Conservation (phyloP, 2,888 invertebrate genomes). For the Ochropleura plecta region DNA sequence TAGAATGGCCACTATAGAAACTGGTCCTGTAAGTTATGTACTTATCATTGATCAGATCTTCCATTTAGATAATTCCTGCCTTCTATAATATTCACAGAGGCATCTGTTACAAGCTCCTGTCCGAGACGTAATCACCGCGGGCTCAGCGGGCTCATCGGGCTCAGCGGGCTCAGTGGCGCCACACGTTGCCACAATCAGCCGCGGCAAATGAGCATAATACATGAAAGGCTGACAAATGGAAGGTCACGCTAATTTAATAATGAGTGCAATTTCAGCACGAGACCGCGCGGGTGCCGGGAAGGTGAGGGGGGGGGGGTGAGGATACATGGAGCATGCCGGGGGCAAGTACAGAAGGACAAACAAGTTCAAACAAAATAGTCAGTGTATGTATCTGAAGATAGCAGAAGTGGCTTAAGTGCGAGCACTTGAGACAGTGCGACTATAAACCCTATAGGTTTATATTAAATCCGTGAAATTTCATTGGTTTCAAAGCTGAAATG, state of each 20-base stretch:
- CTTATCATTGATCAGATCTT: not conserved
- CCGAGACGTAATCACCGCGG: constrained; percentile 13
- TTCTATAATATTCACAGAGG: constrained; percentile 14
- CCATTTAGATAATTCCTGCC: not conserved
- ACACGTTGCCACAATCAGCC: constrained; percentile 25
- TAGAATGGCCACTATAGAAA: not conserved
- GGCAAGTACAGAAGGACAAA: constrained; percentile 22
- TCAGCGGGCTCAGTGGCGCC: not conserved
- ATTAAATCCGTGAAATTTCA: too few species aligned
- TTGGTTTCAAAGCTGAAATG: too few species aligned
- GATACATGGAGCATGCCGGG: not conserved
- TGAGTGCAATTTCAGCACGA: constrained; percentile 55
- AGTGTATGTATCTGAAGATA: not conserved
- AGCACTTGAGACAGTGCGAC: too few species aligned
- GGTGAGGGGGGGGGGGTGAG: not conserved
- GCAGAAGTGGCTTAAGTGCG: too few species aligned
- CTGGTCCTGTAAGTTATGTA: not conserved
- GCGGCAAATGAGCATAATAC: constrained; percentile 40
- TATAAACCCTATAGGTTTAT: too few species aligned
- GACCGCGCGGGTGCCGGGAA: not conserved
- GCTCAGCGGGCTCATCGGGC: not conserved
- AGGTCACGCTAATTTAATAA: constrained; percentile 60
- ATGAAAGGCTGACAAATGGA: constrained; percentile 55
- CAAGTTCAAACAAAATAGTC: not conserved
- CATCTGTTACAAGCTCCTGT: not conserved